phyloP scores from a whole-genome alignment of 2,888 invertebrate genomes.

The Drosophila percnosoma region DNA sequence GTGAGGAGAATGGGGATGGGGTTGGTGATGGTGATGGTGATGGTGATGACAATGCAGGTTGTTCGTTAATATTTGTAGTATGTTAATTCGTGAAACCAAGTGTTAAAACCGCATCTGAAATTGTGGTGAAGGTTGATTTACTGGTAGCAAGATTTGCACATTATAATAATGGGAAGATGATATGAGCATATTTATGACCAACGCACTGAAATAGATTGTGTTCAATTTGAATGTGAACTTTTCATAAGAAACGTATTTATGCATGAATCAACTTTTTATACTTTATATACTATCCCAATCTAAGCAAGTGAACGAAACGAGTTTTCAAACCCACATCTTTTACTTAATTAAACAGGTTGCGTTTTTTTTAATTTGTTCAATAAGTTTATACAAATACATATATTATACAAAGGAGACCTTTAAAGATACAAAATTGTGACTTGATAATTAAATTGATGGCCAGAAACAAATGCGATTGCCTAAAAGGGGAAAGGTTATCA shows the following conservation, averaged over 20 bases:
- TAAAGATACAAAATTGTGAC: background rate
- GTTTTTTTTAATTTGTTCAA: background rate
- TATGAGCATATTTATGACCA: background rate
- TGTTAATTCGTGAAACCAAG: conserved; percentile 65
- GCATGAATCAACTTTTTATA: background rate
- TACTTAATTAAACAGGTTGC: background rate
- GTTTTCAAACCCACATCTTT: background rate
- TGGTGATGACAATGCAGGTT: conserved; percentile 58
- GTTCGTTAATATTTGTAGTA: conserved; percentile 35
- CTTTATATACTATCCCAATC: background rate
- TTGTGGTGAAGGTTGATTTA: conserved; percentile 43
- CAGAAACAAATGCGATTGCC: background rate
- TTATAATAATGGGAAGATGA: conserved; percentile 18
- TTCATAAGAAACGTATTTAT: background rate
- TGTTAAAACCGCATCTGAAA: conserved; percentile 52
- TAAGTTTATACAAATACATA: background rate
- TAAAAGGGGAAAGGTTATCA: background rate
- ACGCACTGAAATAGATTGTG: conserved; percentile 13
- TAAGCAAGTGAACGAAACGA: background rate
- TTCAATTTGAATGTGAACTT: background rate
- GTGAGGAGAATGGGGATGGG: conserved; percentile 15
- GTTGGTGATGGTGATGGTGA: conserved; percentile 24
- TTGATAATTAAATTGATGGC: background rate
- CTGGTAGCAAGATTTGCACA: conserved; percentile 29
- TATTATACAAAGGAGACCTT: background rate